Base-by-base conservation (phyloP, 2,888 invertebrate species). In the Eurytoma adleriae region DNA sequence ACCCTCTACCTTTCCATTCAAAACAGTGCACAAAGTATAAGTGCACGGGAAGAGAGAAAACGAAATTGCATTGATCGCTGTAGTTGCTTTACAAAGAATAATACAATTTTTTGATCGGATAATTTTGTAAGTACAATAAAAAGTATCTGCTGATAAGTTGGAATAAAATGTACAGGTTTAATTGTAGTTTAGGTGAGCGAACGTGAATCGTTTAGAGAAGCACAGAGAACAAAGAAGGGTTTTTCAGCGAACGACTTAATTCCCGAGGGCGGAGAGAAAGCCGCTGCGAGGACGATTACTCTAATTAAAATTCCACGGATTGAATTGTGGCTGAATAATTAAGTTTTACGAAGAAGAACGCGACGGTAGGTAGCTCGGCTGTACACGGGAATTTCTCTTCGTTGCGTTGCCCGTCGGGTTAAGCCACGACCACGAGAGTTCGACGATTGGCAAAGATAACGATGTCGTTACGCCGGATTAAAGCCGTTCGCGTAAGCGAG, bases 311-410 rank as follows among this genome's bases (percentile, higher is more conserved):
- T 64, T 68, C 80, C 75, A 74, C 74, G 80, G 82, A 83, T 84
- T 85, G 85, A 87, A 86, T 86, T 84, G 85, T 82, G 83, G 82
- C 78, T 82, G 86, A 85, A 85, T 86, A 86, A 86, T 86, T 84
- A 84, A 86, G 82, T 84, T 81, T 80, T 73, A 78, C 76, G 78
- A 71, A 82, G 59, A 62, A n/a, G 40, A 40, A 10, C 40, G 40
- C 54, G 48, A 5, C 52, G 50, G 16, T n/a, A 59, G 10, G 48
- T 12, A 59, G 54, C 12, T 52, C 56, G 7, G 1, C 20, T 62
- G 56, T 48, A 59, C 67, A 48, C 7, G 30, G 30, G 24, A 12
- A 27, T 52, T 18, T 75, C 20, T 2, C 69, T 50, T 18, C n/a
- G 16, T n/a, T 4, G 54, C 54, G 54, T 18, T 18, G 30, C 30